Evolutionary conservation across 92 coral and sea anemone species (phyloP), one percentile per base, ranked within the genome.

Genomic region (Galaxea fascicularis): DNA sequence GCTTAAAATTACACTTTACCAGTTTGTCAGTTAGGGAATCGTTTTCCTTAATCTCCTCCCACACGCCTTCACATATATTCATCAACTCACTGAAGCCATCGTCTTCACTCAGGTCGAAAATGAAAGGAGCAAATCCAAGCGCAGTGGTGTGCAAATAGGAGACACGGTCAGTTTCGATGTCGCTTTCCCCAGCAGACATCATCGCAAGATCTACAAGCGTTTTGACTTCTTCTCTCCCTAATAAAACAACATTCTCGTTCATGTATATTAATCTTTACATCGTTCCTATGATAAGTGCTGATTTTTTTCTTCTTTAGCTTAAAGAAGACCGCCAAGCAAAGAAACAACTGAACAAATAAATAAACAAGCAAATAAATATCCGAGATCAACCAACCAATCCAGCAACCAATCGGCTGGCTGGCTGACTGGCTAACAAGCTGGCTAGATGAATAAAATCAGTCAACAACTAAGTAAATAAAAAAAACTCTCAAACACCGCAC

Each of bases 131-230:
- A 77, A 93, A 93, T 16, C 85, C 93, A 59, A 93, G 94, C 46
- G 94, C 92, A 78, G 95, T 93, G 59, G 98, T 93, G 82, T 93
- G 98, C 76, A 93, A 69, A 66, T 79, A 82, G 25, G 98, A 91
- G 46, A 93, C 92, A 53, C 95, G 91, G 79, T 86, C 98, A 4
- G 88, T 89, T 78, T 93, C 94, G 54, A 93, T 76, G 74, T 91
- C 97, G 66, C 86, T 89, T 65, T 93, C 97, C 22, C 97, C 97
- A 47, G 93, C 92, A 21, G 95, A 92, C 71, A 92, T 92, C 91
- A 92, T 92, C 30, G 95, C 93, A n/a, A 92, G 84, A 66, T 92
- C 95, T 20, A 92, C 95, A 26, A 92, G 63, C 10, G 93, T 89
- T 79, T 87, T 89, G 52, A 89, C 76, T 65, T 87, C 93, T 63